Base-by-base conservation (phyloP, 2,888 invertebrate genomes). In the Globia sparganii region DNA sequence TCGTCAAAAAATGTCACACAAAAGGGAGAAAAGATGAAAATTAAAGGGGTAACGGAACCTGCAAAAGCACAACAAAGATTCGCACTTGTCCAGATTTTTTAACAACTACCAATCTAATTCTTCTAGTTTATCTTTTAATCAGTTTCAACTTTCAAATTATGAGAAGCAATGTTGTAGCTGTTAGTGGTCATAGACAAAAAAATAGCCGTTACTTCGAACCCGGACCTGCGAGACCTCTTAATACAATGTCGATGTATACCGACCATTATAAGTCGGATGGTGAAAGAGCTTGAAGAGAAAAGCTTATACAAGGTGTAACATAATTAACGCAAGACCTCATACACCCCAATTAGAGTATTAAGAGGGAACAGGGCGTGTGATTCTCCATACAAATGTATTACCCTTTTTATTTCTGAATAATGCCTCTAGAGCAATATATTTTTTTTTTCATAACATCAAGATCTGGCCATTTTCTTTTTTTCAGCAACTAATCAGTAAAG, bases 121-220 rank as follows among this genome's bases (percentile, higher is more conserved):
- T 70, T 69, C n/a, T 1, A 81, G 80, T 86, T 86, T 86, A 86
- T 86, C 85, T 83, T 64, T 85, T 81, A 86, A 86, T 86, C 86
- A 81, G 83, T 75, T 84, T 80, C 84, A 84, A 87, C 87, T 87
- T 82, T 80, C 78, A 79, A 87, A 84, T 87, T 81, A 86, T 79
- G 70, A 78, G 81, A 69, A 66, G 71, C 83, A 67, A 74, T 75
- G 78, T 34, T 62, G 34, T 76, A 85, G 78, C 87, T 84, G 87
- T 84, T 74, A 81, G 80, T 78, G 72, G 75, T 76, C 31, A 71
- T 61, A 76, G 77, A 84, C 75, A 87, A 84, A 87, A 62, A 86
- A 87, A 80, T 21, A 28, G 40, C 76, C 80, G 76, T 71, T 84
- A 77, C 43, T 53, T 85, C 79, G 76, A 73, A 87, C 87, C 87